Evolutionary conservation across 2,888 invertebrate species (phyloP), one percentile per base, ranked within the genome.

Genomic region (Venusia cambrica): DNA sequence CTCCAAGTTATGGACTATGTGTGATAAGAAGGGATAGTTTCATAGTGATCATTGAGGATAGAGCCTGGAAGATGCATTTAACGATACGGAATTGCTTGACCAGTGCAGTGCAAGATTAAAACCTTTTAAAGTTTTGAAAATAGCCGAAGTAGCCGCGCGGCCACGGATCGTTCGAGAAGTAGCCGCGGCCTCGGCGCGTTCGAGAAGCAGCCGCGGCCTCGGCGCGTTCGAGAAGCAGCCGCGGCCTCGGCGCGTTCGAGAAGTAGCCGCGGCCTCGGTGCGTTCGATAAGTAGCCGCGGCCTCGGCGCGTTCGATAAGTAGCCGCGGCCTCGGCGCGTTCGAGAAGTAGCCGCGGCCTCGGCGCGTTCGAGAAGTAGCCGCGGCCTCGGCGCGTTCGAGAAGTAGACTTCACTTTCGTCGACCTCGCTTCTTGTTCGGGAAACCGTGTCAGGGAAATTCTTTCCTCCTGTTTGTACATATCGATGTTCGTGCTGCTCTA

Each of bases 371-470:
- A n/a, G n/a, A n/a, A n/a, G n/a, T n/a, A n/a, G n/a, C n/a, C n/a
- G n/a, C n/a, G n/a, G n/a, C n/a, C n/a, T n/a, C n/a, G n/a, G n/a
- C n/a, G n/a, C n/a, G n/a, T n/a, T n/a, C n/a, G 14, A 25, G 5
- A 5, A 7, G 16, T 7, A 21, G 16, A 7, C 4, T 14, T 8
- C 55, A 66, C 73, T 79, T 73, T 41, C 77, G 74, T 69, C 72
- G 76, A 79, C 79, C 80, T 78, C 76, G 77, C 63, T 11, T 13
- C 27, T 14, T 7, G 14, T 10, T n/a, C 7, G 62, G 63, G 60
- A 73, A 62, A 72, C 67, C 73, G 70, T 73, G 79, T 66, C 76
- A 74, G 72, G 74, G 70, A 73, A 76, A 76, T 73, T 74, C 77
- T 79, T 76, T 78, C 68, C 76, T 77, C 64, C 68, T 56, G 62